Evolutionary conservation across 2,888 invertebrate species (phyloP).

Genomic region (Tipula vernalis): DNA sequence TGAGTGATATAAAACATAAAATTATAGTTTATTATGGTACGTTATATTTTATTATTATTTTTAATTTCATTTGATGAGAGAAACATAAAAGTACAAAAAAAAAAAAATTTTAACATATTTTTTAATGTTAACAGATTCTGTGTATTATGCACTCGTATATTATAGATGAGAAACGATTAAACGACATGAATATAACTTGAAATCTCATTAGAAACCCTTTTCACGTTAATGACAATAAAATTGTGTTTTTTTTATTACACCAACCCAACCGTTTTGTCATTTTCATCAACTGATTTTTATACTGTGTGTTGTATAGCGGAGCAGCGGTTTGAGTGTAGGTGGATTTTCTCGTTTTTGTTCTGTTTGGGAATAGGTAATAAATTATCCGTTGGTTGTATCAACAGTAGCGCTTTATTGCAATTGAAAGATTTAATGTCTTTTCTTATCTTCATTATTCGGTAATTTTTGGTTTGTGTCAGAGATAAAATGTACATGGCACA

Average conservation of each 20-base stretch:
- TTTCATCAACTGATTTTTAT: neutral
- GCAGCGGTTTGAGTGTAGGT: neutral
- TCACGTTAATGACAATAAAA: neutral
- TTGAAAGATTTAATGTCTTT: neutral
- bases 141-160: too few relatives aligned
- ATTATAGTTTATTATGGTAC: neutral
- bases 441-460: neutral
- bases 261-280: neutral
- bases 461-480: neutral
- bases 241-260: neutral
- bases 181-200: neutral
- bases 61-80: neutral
- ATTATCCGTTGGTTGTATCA: neutral
- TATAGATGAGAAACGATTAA: neutral
- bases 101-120: neutral
- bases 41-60: neutral
- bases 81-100: neutral
- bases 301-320: neutral
- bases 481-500: neutral
- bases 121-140: neutral
- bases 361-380: neutral
- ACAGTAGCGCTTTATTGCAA: neutral
- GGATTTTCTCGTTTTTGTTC: neutral
- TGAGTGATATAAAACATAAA: neutral
- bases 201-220: neutral